These are phyloP conservation scores for Austrofundulus limnaeus DNA, from an alignment of 2,113 vertebrate species.

Conservation along the genomic window DNA sequence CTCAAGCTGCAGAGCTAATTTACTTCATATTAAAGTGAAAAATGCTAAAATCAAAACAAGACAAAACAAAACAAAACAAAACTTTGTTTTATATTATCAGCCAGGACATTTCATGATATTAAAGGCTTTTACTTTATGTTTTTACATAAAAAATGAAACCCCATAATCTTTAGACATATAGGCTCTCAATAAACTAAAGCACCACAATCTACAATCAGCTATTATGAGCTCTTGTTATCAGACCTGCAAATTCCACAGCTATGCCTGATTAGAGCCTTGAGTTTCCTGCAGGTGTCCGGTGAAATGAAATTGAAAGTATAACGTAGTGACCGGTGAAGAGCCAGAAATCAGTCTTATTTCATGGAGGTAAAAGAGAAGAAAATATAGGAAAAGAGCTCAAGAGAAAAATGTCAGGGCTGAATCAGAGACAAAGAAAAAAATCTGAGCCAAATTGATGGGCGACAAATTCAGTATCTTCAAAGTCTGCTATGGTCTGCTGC, in stretches of 20 bases:
- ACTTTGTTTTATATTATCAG: no score
- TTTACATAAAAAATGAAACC: not conserved
- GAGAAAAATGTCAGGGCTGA: slow-evolving; percentile 9
- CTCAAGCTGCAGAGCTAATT: slow-evolving; percentile 46
- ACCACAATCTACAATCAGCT: slow-evolving; percentile 35
- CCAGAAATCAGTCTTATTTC: slow-evolving; percentile 53
- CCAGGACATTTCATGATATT: not conserved
- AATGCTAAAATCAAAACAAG: no score
- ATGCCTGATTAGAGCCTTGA: slow-evolving; percentile 52
- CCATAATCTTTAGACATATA: not conserved
- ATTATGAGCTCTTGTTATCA: slow-evolving; percentile 19
- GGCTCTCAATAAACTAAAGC: slow-evolving; percentile 8
- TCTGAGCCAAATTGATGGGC: slow-evolving; percentile 44
- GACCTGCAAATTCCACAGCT: slow-evolving; percentile 52
- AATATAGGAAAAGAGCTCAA: slow-evolving; percentile 21
- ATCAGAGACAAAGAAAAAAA: slow-evolving; percentile 52
- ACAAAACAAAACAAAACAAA: no score
- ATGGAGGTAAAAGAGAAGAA: slow-evolving; percentile 27
- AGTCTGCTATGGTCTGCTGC: not conserved
- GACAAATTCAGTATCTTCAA: slow-evolving; percentile 36
- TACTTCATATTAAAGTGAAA: no score
- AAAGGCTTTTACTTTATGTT: not conserved
- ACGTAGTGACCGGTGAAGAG: slow-evolving; percentile 34
- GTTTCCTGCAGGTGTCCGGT: slow-evolving; percentile 26
- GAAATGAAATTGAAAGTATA: slow-evolving; percentile 15